Percentiles rank a stretch among this genome's conserved stretches.
These are phyloP conservation scores for Drosophila picticornis DNA, from an alignment of 2,888 invertebrate genomes.

Conservation along the genomic window DNA sequence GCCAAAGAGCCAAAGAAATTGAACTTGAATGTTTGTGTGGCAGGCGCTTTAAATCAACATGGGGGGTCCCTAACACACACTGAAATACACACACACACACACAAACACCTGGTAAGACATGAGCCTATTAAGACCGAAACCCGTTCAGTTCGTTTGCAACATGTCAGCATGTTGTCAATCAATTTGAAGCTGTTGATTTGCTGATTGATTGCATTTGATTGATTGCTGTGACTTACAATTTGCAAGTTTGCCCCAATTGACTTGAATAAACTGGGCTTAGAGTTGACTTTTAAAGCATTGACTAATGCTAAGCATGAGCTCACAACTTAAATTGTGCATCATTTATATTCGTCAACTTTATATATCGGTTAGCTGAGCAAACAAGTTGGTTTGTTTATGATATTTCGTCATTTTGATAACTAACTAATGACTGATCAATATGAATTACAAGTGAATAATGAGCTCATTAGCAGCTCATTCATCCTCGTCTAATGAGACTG, in stretches of 20 bases:
- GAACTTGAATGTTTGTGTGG: conserved; percentile 78
- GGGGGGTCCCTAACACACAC: conserved; percentile 35
- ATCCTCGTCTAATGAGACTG: conserved; percentile 42
- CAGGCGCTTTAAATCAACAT: conserved; percentile 44
- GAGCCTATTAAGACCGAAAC: conserved; percentile 3
- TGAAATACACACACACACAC: not conserved
- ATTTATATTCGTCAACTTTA: not conserved
- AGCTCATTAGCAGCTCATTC: conserved; percentile 39
- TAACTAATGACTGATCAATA: conserved; percentile 9
- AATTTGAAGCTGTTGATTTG: conserved; percentile 47
- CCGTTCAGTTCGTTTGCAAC: conserved; percentile 44
- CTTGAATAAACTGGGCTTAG: not conserved
- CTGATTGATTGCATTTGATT: conserved; percentile 52
- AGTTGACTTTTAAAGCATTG: not conserved
- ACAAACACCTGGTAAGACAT: not conserved
- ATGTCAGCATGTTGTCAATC: conserved; percentile 63
- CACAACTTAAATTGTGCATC: not conserved
- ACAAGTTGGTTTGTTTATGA: not conserved
- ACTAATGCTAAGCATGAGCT: not conserved
- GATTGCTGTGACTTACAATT: conserved; percentile 38
- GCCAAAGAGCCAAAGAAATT: conserved; percentile 58
- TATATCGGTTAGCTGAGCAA: not conserved
- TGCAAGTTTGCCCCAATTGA: not conserved
- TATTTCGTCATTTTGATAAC: not conserved
- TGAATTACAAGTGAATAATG: not conserved